phyloP scores from a whole-genome alignment of 2,113 vertebrate species.

The Carollia perspicillata region DNA sequence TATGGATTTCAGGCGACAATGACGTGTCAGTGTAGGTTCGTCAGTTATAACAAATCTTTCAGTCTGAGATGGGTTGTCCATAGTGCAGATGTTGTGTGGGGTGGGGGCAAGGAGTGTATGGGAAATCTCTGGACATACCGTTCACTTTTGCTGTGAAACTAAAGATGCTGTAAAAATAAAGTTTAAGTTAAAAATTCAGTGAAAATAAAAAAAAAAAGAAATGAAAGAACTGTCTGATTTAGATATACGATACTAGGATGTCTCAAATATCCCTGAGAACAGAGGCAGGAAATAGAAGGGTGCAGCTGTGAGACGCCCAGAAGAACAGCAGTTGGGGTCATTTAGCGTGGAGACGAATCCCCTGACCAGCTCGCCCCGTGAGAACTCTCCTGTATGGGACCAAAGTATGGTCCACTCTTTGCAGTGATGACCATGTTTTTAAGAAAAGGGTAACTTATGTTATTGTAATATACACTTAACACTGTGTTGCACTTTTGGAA shows the following conservation, averaged over 20 bases:
- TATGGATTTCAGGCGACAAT: not conserved
- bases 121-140: not conserved
- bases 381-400: not conserved
- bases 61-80: not conserved
- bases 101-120: not conserved
- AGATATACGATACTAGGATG: not conserved
- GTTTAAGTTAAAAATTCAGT: not conserved
- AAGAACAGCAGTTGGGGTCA: not conserved
- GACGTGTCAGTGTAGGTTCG: not conserved
- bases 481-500: not conserved
- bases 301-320: not conserved
- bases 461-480: not conserved
- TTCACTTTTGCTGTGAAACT: not conserved
- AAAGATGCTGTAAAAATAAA: not conserved
- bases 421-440: not conserved
- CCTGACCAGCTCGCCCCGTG: not conserved
- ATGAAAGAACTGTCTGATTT: constrained; percentile 24
- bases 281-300: not conserved
- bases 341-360: not conserved
- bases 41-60: not conserved
- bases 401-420: not conserved
- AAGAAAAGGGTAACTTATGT: not conserved
- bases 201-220: not conserved
- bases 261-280: not conserved
- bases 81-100: not conserved